phyloP scores from a whole-genome alignment of 1,140 invertebrate genomes.

The Drosophila varians region DNA sequence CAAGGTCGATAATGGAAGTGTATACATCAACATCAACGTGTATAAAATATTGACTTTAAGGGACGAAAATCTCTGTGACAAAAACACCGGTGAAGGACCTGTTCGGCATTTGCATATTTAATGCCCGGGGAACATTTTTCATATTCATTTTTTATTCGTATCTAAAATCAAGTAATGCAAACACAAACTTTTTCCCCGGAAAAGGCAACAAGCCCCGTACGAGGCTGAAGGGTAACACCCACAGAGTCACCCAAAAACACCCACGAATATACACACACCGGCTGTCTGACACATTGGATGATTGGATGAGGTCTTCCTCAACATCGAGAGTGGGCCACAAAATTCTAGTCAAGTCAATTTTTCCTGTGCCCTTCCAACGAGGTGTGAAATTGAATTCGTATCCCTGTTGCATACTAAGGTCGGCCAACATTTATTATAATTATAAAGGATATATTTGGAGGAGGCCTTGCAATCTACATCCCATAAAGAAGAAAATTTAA shows the following conservation, averaged over 20 bases:
- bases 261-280: conserved; percentile 15
- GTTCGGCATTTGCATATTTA: conserved; percentile 64
- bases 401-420: conserved; percentile 52
- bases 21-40: background rate
- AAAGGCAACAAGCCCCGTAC: conserved; percentile 32
- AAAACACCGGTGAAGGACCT: background rate
- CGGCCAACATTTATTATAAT: conserved; percentile 40
- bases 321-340: conserved; percentile 34
- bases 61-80: conserved; percentile 18
- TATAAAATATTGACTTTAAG: conserved; percentile 46
- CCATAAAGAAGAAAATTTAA: background rate
- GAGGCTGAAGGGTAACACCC: background rate
- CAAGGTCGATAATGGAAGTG: conserved; percentile 7
- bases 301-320: conserved; percentile 45
- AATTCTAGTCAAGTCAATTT: conserved; percentile 32
- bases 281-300: conserved; percentile 54
- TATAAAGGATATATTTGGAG: conserved; percentile 25
- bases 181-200: conserved; percentile 32
- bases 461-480: too few species aligned
- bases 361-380: conserved; percentile 58
- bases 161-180: conserved; percentile 53
- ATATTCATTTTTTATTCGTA: conserved; percentile 54
- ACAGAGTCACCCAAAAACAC: conserved; percentile 17
- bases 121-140: conserved; percentile 56
- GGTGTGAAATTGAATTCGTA: conserved; percentile 72